Evolutionary conservation across 2,797 vertebrate genomes (phyloP).

Genomic region (Echiichthys vipera): DNA sequence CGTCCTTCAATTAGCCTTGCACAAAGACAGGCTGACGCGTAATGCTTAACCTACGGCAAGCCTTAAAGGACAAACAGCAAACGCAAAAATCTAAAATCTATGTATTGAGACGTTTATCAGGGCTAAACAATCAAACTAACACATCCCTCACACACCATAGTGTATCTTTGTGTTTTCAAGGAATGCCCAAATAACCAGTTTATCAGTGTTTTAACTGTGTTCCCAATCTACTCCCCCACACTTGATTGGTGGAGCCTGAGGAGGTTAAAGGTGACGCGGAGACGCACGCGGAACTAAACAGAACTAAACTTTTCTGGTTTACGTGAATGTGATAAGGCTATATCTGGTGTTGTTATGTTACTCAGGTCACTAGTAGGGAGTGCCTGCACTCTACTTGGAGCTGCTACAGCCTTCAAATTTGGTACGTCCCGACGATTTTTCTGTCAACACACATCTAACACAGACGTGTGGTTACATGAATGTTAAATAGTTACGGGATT

Average conservation of each 20-base stretch:
- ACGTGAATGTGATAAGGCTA: conserved; percentile 41
- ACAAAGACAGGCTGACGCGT: no score
- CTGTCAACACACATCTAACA: neutral
- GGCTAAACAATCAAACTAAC: fast-evolving
- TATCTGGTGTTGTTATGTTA: conserved; percentile 75
- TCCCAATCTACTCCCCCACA: conserved; percentile 46
- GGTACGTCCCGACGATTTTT: conserved; percentile 71
- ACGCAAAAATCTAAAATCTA: neutral
- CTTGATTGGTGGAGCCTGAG: conserved; percentile 72
- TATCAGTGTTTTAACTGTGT: fast-evolving
- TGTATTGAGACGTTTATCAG: fast-evolving
- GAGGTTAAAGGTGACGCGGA: conserved; percentile 64
- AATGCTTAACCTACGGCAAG: conserved; percentile 52
- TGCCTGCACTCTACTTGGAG: conserved; percentile 82
- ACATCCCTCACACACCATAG: fast-evolving
- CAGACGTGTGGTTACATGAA: neutral
- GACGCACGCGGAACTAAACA: conserved; percentile 61
- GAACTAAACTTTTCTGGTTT: conserved; percentile 70
- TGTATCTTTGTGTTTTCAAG: fast-evolving
- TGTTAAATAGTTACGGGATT: neutral
- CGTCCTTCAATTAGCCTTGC: no score
- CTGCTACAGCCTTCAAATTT: conserved; percentile 72
- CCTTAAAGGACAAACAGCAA: neutral
- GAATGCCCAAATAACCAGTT: fast-evolving
- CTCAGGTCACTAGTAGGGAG: conserved; percentile 75